A percentile compares a stretch with the other conserved stretches of the same genome.
These are phyloP conservation scores for Limnephilus auricula DNA, from an alignment of 2,888 invertebrate species.

Conservation along the genomic window DNA sequence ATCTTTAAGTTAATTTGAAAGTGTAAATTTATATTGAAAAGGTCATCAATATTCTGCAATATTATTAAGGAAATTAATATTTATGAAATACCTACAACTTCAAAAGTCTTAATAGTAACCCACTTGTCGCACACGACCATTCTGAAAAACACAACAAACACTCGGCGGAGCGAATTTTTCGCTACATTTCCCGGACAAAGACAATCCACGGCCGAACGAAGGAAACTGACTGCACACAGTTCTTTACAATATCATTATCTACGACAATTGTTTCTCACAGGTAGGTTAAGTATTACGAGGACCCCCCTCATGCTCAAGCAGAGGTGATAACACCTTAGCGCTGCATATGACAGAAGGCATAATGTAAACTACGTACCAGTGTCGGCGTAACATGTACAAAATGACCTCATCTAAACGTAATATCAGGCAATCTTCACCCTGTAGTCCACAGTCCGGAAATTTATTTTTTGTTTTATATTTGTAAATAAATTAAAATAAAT, in stretches of 20 bases:
- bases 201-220: slow-evolving; percentile 36
- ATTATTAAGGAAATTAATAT: slow-evolving; percentile 53
- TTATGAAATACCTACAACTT: slow-evolving; percentile 75
- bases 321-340: slow-evolving; percentile 34
- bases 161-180: background rate
- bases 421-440: background rate
- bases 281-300: slow-evolving; percentile 36
- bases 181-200: slow-evolving; percentile 35
- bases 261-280: slow-evolving; percentile 49
- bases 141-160: slow-evolving; percentile 39
- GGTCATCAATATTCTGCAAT: background rate
- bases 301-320: slow-evolving; percentile 24
- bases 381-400: background rate
- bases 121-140: slow-evolving; percentile 78
- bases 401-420: background rate
- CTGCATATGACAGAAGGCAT: background rate
- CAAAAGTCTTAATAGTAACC: slow-evolving; percentile 77
- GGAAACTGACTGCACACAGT: slow-evolving; percentile 43
- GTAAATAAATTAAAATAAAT: too few relatives aligned
- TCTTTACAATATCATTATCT: slow-evolving; percentile 42
- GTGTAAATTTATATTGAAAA: too few relatives aligned
- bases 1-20: too few relatives aligned
- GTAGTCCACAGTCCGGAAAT: background rate
- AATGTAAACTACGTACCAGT: background rate
- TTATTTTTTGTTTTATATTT: too few relatives aligned